Percentiles rank a stretch among this genome's conserved stretches.
phyloP scores from a whole-genome alignment of 2,113 vertebrate species.

The Emberiza fucata region DNA sequence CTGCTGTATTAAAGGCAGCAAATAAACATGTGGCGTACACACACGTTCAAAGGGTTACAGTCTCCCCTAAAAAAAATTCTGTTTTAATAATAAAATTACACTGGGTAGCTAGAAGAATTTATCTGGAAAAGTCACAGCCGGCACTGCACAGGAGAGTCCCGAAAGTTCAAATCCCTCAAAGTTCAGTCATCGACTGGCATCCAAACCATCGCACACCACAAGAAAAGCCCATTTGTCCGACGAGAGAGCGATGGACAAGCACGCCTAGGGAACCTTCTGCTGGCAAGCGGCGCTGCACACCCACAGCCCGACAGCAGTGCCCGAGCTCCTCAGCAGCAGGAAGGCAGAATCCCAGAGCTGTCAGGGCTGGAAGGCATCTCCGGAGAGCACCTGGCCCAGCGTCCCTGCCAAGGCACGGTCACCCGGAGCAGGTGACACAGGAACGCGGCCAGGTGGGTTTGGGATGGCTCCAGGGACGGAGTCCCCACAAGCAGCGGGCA shows the following conservation, averaged over 20 bases:
- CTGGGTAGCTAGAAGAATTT: background rate
- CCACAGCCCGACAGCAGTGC: accelerated
- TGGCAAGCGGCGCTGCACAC: background rate
- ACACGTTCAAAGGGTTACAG: background rate
- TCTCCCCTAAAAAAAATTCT: background rate
- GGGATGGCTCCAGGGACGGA: background rate
- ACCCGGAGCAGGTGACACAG: background rate
- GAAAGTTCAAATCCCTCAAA: background rate
- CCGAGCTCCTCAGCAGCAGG: background rate
- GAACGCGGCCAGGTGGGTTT: background rate
- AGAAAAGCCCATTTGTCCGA: background rate
- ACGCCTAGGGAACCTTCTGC: background rate
- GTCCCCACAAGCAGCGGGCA: background rate
- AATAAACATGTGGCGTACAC: background rate
- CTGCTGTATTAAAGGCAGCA: background rate
- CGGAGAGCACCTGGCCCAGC: background rate
- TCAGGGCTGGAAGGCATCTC: background rate
- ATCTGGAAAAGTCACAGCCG: background rate
- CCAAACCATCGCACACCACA: background rate
- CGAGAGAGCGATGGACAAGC: accelerated
- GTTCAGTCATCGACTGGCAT: background rate
- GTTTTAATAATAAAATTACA: background rate
- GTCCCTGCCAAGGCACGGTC: background rate
- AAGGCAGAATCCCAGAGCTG: background rate
- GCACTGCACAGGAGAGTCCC: background rate